These are phyloP conservation scores for Leptonema lineaticorne DNA, from an alignment of 1,140 invertebrate genomes.

Conservation along the genomic window DNA sequence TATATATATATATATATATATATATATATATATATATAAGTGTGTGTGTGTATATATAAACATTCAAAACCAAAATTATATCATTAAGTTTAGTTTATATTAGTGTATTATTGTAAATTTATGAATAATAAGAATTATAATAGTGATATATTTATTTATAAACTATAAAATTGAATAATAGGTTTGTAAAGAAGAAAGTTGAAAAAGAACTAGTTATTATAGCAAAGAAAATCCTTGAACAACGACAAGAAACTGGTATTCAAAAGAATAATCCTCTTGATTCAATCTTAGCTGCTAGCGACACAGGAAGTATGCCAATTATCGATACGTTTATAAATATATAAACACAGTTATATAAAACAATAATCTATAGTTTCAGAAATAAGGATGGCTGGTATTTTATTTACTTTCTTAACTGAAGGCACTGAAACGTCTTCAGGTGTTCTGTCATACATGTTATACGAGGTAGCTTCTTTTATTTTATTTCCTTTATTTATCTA, in stretches of 20 bases:
- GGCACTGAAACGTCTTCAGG: slow-evolving; percentile 22
- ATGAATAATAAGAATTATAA: too few relatives aligned
- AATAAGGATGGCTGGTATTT: neutral
- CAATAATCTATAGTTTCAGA: slow-evolving; percentile 2
- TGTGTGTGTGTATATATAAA: too few relatives aligned
- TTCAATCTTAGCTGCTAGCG: neutral
- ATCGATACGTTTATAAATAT: neutral
- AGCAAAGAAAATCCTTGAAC: slow-evolving; percentile 16
- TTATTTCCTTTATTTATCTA: too few relatives aligned
- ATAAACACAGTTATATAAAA: neutral
- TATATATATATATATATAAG: too few relatives aligned
- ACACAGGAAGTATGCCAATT: neutral
- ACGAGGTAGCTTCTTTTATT: neutral
- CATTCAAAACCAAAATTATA: too few relatives aligned
- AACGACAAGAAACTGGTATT: slow-evolving; percentile 13
- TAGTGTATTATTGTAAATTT: too few relatives aligned
- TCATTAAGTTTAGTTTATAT: too few relatives aligned
- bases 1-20: too few relatives aligned
- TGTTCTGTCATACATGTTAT: slow-evolving; percentile 1
- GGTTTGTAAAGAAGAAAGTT: slow-evolving; percentile 24
- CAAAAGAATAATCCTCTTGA: slow-evolving; percentile 23
- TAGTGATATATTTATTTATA: too few relatives aligned
- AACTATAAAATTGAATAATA: neutral
- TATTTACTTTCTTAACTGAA: slow-evolving; percentile 18
- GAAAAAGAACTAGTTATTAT: neutral